Evolutionary conservation across 2,888 invertebrate genomes (phyloP), one percentile per base, ranked within the genome.

Genomic region (Caenorhabditis uteleia): DNA sequence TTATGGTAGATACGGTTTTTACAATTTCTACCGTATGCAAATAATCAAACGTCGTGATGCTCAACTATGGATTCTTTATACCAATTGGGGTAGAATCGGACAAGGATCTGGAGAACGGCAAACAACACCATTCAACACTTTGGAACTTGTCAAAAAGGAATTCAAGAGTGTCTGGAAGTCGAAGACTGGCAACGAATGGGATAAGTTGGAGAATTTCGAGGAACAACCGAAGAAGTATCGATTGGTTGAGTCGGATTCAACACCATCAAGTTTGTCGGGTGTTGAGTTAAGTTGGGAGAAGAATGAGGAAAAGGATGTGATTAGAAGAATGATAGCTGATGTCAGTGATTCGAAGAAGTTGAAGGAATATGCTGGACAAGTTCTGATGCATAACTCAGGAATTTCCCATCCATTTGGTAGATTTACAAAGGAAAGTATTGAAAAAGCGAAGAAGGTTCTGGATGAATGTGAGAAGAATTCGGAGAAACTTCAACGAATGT

Each of bases 21-120:
- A 86, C 81, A 87, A 86, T 80, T 87, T 86, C 80, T 87, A 87
- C 77, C 86, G 86, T 68, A 84, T 87, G 84, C 87, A 87, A 83
- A 83, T 87, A 83, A 80, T 86, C 53, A 82, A 86, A 25, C 75
- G 83, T 49, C 75, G 77, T n/a, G 82, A 82, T 20, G 81, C 85
- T 72, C 85, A 86, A 58, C 69, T 87, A 46, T 86, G 83, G 70
- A 75, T 87, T 36, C 69, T 87, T 54, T 87, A 87, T 79, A 87
- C 86, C 14, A 83, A 86, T 27, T 87, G 87, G 87, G 87, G 87
- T 6, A 77, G 87, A 36, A 86, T 87, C 29, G 87, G 87, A 14
- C 83, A 84, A 6, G 64, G 59, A 5, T 20, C 39, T 14, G 78
- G 78, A 33, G 75, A 77, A 40, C 65, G 47, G 36, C 73, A 71